Base-by-base conservation (phyloP, 2,797 vertebrate species). In the Scolopax rusticola region DNA sequence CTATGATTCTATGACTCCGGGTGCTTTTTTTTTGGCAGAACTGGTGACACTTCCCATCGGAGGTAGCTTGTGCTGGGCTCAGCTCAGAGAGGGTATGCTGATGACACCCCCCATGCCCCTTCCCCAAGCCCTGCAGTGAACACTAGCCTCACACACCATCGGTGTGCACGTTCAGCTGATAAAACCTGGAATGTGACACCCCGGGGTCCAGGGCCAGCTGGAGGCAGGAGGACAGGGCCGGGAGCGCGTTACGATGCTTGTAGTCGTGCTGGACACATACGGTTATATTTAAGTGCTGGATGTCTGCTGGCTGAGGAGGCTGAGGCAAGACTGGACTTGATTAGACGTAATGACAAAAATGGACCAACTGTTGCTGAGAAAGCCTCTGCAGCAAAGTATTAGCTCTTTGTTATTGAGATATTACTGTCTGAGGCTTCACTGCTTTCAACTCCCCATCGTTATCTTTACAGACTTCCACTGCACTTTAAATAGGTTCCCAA, bases 281-380 rank as follows among this genome's bases (percentile, higher is more conserved):
- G 86, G 97, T 94, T 97, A 96, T 97, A 97, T 97, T 97, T 97
- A 97, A 95, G 70, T 81, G 81, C 68, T 94, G 95, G 87, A 85
- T 92, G 91, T 90, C 94, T 97, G 93, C 93, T 97, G 89, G 90
- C 94, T 95, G 92, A 92, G 91, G 79, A 90, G 93, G 80, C 85
- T 25, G 61, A 96, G 93, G 87, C 96, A 97, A 97, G 96, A 97
- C 96, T 97, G 95, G 96, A 94, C 97, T 97, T 97, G 96, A 96
- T 96, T 95, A 95, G 94, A 85, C 38, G 3, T 93, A 96, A 96
- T 95, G 94, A 97, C 90, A 95, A 96, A 97, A 97, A 96, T 96
- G 95, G 94, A 96, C 90, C 95, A 97, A 96, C 89, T 87, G 76
- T 95, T 94, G 95, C 90, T 95, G 93, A 94, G 90, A 96, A 93